Evolutionary conservation across 35 echinoderm and acorn worm genomes (phyloP).

Genomic region (Heliocidaris erythrogramma): DNA sequence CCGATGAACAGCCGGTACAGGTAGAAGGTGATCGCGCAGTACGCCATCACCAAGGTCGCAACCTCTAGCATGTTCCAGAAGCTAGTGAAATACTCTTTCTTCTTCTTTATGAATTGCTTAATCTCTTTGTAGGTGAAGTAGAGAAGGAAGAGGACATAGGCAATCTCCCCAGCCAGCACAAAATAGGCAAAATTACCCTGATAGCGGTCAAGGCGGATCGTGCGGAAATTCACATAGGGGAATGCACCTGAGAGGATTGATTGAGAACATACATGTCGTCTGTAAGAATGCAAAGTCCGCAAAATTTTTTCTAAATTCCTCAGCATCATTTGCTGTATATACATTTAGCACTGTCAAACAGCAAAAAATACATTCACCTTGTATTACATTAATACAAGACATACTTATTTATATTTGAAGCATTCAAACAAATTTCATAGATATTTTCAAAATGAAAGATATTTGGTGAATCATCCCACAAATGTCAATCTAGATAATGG

Average conservation of each 20-base stretch:
- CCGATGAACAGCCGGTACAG: conserved; percentile 73
- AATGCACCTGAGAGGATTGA: conserved; percentile 56
- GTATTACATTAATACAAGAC: too few relatives aligned
- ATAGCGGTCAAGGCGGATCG: conserved; percentile 79
- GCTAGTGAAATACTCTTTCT: conserved; percentile 70
- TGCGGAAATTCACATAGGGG: conserved; percentile 70
- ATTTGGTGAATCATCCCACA: too few relatives aligned
- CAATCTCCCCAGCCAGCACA: conserved; percentile 66
- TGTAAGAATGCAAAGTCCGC: too few relatives aligned
- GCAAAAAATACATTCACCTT: too few relatives aligned
- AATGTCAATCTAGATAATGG: too few relatives aligned
- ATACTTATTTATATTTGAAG: too few relatives aligned
- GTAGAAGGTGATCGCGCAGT: conserved; percentile 71
- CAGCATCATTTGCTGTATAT: too few relatives aligned
- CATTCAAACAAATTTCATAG: too few relatives aligned
- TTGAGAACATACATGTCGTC: too few relatives aligned
- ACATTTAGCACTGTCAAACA: too few relatives aligned
- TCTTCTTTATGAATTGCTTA: conserved; percentile 53
- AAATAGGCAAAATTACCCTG: conserved; percentile 61
- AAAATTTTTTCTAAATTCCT: too few relatives aligned
- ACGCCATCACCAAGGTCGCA: conserved; percentile 56
- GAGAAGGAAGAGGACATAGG: conserved; percentile 74
- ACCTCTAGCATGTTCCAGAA: conserved; percentile 80
- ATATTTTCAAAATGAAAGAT: too few relatives aligned
- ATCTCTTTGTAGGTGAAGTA: conserved; percentile 76